These are phyloP conservation scores for Mareca strepera DNA, from an alignment of 2,797 vertebrate genomes.

Conservation along the genomic window DNA sequence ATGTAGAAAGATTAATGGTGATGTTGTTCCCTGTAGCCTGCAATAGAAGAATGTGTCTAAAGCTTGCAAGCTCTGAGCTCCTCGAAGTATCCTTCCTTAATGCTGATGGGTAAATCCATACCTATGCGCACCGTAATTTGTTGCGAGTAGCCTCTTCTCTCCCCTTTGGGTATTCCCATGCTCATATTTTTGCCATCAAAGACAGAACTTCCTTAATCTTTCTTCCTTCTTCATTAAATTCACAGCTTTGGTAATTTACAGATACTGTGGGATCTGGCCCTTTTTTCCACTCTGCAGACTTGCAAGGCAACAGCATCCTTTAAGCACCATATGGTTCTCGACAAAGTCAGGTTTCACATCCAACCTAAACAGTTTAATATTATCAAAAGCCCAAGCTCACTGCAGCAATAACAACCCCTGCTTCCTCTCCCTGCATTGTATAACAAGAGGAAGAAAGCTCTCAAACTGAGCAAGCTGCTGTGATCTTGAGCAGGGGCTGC, in stretches of 20 bases:
- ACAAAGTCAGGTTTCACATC: slow-evolving; percentile 69
- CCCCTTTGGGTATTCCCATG: background rate
- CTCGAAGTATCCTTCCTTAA: background rate
- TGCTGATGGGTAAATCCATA: slow-evolving; percentile 27
- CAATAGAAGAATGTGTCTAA: background rate
- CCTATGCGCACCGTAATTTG: slow-evolving; percentile 36
- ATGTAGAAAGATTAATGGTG: background rate
- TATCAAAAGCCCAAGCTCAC: slow-evolving; percentile 58
- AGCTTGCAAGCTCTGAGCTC: background rate
- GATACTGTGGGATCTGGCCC: slow-evolving; percentile 58
- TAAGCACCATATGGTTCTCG: slow-evolving; percentile 73
- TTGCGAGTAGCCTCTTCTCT: slow-evolving; percentile 24
- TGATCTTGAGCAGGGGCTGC: slow-evolving; percentile 54
- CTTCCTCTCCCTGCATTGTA: slow-evolving; percentile 52
- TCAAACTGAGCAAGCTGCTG: slow-evolving; percentile 35
- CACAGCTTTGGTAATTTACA: slow-evolving; percentile 60
- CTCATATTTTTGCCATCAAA: slow-evolving; percentile 46
- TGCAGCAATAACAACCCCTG: slow-evolving; percentile 59
- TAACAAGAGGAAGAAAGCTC: slow-evolving; percentile 43
- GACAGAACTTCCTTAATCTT: slow-evolving; percentile 46
- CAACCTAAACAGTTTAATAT: slow-evolving; percentile 73
- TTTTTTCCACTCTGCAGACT: slow-evolving; percentile 33
- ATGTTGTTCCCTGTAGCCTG: background rate
- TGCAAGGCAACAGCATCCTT: slow-evolving; percentile 48
- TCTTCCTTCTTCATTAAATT: slow-evolving; percentile 58